phyloP scores from a whole-genome alignment of 1,140 invertebrate genomes.

The Macrotrachela quadricornifera region DNA sequence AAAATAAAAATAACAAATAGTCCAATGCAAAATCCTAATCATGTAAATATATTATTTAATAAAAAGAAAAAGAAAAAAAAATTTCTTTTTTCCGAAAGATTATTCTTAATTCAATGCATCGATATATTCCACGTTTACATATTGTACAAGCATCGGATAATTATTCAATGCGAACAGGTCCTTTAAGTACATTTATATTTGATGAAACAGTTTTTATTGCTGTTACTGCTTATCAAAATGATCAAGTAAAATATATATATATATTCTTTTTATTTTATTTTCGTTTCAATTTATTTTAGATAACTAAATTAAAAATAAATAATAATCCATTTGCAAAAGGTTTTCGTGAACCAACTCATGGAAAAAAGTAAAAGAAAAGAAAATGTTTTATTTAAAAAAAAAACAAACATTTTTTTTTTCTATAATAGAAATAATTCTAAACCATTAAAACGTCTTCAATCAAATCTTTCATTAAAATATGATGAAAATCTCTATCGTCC shows the following conservation, averaged over 20 bases:
- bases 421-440: too few relatives aligned
- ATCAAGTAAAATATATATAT: constrained; percentile 14
- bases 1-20: constrained; percentile 9
- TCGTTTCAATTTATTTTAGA: constrained; percentile 24
- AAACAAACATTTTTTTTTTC: too few relatives aligned
- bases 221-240: constrained; percentile 32
- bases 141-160: constrained; percentile 74
- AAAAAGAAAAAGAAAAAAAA: not conserved
- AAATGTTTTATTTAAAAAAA: too few relatives aligned
- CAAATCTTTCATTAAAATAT: too few relatives aligned
- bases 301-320: constrained; percentile 10
- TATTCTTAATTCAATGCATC: constrained; percentile 98
- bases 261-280: not conserved
- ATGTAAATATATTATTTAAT: not conserved
- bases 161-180: constrained; percentile 45
- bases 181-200: constrained; percentile 64
- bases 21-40: constrained; percentile 1
- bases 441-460: too few relatives aligned
- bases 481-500: too few relatives aligned
- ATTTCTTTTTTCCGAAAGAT: constrained; percentile 31
- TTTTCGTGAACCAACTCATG: constrained; percentile 3
- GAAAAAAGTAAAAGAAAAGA: too few relatives aligned
- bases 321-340: constrained; percentile 11
- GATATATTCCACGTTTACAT: constrained; percentile 97
- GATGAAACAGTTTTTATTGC: constrained; percentile 96